phyloP scores from a whole-genome alignment of 2,888 invertebrate genomes.

The Hirtodrosophila cameraria region DNA sequence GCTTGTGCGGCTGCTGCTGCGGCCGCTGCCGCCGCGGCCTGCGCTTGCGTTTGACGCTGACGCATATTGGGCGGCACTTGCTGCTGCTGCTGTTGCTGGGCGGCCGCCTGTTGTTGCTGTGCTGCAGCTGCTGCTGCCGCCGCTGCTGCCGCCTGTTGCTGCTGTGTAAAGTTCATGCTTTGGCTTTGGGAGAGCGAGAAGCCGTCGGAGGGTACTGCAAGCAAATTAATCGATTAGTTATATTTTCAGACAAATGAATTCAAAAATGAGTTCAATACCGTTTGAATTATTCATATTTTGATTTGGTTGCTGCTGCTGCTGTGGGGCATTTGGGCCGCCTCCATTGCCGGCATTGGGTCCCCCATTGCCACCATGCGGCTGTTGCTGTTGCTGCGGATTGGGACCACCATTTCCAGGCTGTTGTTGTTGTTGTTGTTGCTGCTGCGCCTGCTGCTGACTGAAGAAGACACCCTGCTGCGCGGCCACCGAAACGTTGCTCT shows the following conservation, averaged over 20 bases:
- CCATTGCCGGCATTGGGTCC: constrained; percentile 64
- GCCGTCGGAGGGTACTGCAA: constrained; percentile 82
- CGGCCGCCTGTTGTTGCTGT: constrained; percentile 81
- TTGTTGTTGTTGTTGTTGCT: constrained; percentile 83
- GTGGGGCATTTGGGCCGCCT: constrained; percentile 83
- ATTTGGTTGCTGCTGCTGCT: constrained; percentile 81
- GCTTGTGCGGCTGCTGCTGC: constrained; percentile 83
- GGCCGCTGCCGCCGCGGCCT: constrained; percentile 83
- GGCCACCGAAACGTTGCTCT: constrained; percentile 91
- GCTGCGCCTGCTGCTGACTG: constrained; percentile 85
- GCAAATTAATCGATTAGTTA: not conserved
- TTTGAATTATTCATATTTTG: constrained; percentile 83
- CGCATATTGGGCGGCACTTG: constrained; percentile 81
- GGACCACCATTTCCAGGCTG: constrained; percentile 77
- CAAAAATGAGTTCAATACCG: too few species aligned
- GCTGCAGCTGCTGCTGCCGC: constrained; percentile 84
- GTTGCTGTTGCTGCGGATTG: constrained; percentile 83
- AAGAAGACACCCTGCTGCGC: constrained; percentile 94
- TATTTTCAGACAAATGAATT: too few species aligned
- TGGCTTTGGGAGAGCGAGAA: constrained; percentile 93
- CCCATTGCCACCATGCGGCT: constrained; percentile 53
- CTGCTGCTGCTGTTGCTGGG: constrained; percentile 85
- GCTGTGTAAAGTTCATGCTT: constrained; percentile 93
- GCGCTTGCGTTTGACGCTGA: constrained; percentile 82
- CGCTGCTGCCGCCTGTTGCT: constrained; percentile 86